Conservation (phyloP, 2,113 vertebrate genomes). For the Notechis scutatus region DNA sequence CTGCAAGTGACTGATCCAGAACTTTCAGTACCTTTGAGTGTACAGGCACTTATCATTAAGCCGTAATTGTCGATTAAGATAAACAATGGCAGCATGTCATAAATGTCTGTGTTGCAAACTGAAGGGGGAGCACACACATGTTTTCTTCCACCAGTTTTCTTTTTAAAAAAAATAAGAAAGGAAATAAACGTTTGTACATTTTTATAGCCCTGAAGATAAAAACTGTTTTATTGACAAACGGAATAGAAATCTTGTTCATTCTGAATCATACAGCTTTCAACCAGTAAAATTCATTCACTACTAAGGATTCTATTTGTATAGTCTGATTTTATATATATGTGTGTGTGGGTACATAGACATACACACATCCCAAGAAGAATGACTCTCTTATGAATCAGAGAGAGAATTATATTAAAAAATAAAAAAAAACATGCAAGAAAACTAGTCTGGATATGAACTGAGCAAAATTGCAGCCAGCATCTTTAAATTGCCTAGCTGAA, state of each 20-base stretch:
- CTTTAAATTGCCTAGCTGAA: conserved; percentile 1
- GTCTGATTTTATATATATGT: background rate
- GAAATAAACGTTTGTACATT: background rate
- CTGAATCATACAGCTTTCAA: conserved; percentile 5
- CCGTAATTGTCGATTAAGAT: conserved; percentile 23
- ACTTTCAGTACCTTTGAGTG: background rate
- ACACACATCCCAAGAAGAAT: background rate
- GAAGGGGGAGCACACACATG: background rate
- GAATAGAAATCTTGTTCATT: background rate
- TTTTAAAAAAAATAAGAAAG: background rate
- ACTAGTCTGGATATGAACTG: background rate
- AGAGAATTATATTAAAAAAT: background rate
- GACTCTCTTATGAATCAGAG: background rate
- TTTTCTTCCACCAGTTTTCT: conserved; percentile 2
- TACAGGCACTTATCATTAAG: rapidly evolving
- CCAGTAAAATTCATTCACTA: background rate
- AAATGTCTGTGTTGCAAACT: background rate
- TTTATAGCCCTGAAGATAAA: conserved; percentile 27
- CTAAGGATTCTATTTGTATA: background rate
- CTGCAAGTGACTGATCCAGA: background rate
- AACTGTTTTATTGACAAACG: background rate
- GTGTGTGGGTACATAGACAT: background rate
- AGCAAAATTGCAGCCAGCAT: background rate
- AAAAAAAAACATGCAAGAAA: background rate
- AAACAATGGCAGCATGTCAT: conserved; percentile 7